Evolutionary conservation across 1,140 invertebrate genomes (phyloP).

Genomic region (Brevipalpus yothersi): DNA sequence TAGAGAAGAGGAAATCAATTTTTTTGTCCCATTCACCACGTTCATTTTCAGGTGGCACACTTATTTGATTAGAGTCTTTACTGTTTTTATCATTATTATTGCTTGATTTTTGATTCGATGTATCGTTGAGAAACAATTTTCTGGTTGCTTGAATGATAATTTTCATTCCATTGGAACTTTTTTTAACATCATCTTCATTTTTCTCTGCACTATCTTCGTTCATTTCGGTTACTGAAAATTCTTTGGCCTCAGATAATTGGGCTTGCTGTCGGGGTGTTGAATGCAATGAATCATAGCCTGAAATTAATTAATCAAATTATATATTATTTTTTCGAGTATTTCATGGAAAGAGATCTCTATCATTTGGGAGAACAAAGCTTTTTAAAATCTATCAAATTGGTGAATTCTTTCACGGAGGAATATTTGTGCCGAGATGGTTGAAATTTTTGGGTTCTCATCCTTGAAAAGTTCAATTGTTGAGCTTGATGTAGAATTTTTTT

Average conservation of each 20-base stretch:
- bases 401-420: not conserved
- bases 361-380: not conserved
- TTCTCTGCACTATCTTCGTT: not conserved
- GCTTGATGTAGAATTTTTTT: too few relatives aligned
- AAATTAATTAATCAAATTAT: not conserved
- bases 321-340: not conserved
- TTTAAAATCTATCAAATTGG: not conserved
- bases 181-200: not conserved
- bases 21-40: conserved; percentile 35
- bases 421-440: not conserved
- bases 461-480: not conserved
- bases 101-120: not conserved
- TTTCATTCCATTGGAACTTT: not conserved
- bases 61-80: not conserved
- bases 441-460: not conserved
- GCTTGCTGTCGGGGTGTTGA: conserved; percentile 2
- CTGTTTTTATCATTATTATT: not conserved
- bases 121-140: not conserved
- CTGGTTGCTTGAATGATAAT: not conserved
- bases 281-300: conserved; percentile 9
- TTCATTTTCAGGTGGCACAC: not conserved
- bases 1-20: conserved; percentile 60
- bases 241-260: not conserved
- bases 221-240: not conserved
- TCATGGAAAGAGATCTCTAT: not conserved